A percentile compares a stretch with the other conserved stretches of the same genome.
Conservation (phyloP, 2,113 vertebrate species). For the Hippocampus zosterae region DNA sequence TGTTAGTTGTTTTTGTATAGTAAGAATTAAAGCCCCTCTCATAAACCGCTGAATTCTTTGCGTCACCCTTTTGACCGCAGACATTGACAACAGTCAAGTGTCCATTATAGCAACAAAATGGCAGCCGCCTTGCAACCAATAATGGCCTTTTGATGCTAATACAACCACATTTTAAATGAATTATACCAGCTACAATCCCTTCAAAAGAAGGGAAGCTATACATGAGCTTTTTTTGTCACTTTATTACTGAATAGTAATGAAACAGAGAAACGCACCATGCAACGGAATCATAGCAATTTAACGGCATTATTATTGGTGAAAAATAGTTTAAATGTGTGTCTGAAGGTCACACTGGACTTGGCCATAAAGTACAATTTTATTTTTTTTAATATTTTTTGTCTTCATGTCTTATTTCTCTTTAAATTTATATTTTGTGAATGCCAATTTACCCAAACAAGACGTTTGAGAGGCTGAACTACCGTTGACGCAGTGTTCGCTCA, state of each 20-base stretch:
- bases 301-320: background rate
- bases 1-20: constrained; percentile 5
- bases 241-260: background rate
- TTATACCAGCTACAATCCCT: background rate
- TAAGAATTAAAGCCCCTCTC: background rate
- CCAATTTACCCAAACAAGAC: background rate
- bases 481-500: background rate
- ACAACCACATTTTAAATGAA: background rate
- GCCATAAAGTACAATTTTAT: background rate
- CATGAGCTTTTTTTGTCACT: background rate
- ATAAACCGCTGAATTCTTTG: background rate
- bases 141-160: background rate
- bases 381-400: background rate
- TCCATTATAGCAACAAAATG: background rate
- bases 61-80: background rate
- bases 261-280: constrained; percentile 1
- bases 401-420: background rate
- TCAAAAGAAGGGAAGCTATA: background rate
- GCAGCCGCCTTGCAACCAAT: background rate
- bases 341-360: background rate
- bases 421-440: background rate
- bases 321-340: background rate
- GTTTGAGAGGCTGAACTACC: background rate
- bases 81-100: background rate
- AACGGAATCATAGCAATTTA: background rate